These are phyloP conservation scores for Sesamia inferens DNA, from an alignment of 2,888 invertebrate species.

Conservation along the genomic window DNA sequence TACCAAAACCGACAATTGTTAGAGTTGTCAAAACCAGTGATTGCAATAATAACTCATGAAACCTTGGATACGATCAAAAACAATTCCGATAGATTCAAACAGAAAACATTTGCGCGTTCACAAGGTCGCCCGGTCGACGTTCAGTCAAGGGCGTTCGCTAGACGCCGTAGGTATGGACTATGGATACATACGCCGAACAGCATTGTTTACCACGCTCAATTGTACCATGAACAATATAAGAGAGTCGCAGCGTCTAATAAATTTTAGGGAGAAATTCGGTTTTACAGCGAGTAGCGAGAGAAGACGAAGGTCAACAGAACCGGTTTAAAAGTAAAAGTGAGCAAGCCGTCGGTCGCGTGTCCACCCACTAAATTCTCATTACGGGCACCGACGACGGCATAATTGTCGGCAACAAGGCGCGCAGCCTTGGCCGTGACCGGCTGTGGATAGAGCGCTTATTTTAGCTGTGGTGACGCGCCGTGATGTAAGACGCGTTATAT, in stretches of 20 bases:
- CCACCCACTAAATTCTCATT: constrained; percentile 89
- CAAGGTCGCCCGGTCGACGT: constrained; percentile 88
- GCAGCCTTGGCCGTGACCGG: constrained; percentile 90
- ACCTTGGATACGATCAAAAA: constrained; percentile 74
- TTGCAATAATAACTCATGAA: constrained; percentile 60
- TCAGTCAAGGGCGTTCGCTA: constrained; percentile 88
- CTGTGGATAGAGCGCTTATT: constrained; percentile 85
- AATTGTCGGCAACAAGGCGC: constrained; percentile 84
- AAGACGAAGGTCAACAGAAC: constrained; percentile 82
- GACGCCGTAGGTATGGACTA: constrained; percentile 77
- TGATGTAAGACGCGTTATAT: constrained; percentile 86
- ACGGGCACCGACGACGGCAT: constrained; percentile 81
- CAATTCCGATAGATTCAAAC: constrained; percentile 83
- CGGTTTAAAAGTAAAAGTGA: constrained; percentile 89
- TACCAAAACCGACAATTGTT: constrained; percentile 41
- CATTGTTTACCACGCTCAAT: constrained; percentile 73
- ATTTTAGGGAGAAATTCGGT: constrained; percentile 55
- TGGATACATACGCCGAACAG: constrained; percentile 67
- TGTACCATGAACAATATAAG: constrained; percentile 48
- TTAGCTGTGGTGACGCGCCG: constrained; percentile 86
- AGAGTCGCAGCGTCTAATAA: constrained; percentile 49
- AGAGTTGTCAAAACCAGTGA: constrained; percentile 52
- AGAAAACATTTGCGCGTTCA: constrained; percentile 82
- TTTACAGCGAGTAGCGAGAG: constrained; percentile 60
- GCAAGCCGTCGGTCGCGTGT: constrained; percentile 80